Evolutionary conservation across 2,797 vertebrate species (phyloP).

Genomic region (Ispidina lecontei): DNA sequence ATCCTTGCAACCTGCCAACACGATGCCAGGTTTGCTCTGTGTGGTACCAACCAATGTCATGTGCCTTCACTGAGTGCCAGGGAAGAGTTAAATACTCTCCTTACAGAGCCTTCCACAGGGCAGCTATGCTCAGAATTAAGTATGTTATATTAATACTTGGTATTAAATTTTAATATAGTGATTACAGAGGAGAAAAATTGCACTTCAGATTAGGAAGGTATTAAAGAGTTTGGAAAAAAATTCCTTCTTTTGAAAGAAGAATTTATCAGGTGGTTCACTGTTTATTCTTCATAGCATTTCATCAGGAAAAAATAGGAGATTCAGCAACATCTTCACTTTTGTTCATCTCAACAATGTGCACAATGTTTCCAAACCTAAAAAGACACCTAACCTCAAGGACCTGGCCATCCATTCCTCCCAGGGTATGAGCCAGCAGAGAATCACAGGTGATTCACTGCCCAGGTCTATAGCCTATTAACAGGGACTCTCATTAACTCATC

Average conservation of each 20-base stretch:
- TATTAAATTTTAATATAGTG: conserved; percentile 78
- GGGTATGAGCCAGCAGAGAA: not conserved
- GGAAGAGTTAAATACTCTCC: not conserved
- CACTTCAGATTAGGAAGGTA: conserved; percentile 53
- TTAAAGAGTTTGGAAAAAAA: conserved; percentile 57
- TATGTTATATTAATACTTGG: conserved; percentile 63
- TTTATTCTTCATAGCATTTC: not conserved
- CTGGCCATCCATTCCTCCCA: not conserved
- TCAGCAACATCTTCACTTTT: not conserved
- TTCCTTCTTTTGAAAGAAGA: not conserved
- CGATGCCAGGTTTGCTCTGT: not conserved
- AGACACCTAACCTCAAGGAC: not conserved
- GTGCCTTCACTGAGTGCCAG: not conserved
- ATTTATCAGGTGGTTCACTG: conserved; percentile 36
- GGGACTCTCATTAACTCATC: not conserved
- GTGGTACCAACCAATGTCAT: not conserved
- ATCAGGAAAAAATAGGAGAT: not conserved
- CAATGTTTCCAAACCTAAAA: not conserved
- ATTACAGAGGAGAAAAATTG: conserved; percentile 74
- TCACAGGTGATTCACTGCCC: not conserved
- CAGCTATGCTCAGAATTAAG: not conserved
- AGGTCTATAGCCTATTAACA: not conserved
- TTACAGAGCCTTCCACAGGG: not conserved
- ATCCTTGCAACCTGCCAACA: not conserved
- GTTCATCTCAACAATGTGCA: not conserved